A percentile compares a stretch with the other conserved stretches of the same genome.
Conservation (phyloP, 1,140 invertebrate genomes). For the Episyrphus balteatus region DNA sequence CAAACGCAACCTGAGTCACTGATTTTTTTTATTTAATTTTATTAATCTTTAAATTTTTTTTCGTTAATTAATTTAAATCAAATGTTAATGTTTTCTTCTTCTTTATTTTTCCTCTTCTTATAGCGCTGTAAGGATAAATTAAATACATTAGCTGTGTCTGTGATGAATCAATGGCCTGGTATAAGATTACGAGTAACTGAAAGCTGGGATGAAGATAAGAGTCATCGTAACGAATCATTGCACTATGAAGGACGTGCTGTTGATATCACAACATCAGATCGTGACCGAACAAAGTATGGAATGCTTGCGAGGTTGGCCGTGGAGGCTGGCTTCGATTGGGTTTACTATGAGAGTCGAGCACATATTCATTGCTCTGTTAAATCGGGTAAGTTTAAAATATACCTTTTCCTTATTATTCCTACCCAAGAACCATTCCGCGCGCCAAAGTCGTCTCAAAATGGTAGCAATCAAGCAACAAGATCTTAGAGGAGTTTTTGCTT, state of each 20-base stretch:
- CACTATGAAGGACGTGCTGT: conserved; percentile 95
- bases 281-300: conserved; percentile 84
- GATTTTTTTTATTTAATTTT: no score
- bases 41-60: no score
- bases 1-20: no score
- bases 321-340: conserved; percentile 97
- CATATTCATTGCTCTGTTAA: conserved; percentile 97
- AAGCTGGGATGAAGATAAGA: conserved; percentile 84
- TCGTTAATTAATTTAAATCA: no score
- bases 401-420: no score
- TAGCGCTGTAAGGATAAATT: conserved; percentile 93
- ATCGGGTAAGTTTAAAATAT: conserved; percentile 70
- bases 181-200: conserved; percentile 85
- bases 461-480: no score
- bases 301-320: conserved; percentile 92
- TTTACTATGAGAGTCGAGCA: conserved; percentile 87
- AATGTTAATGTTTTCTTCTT: conserved; percentile 2
- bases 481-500: no score
- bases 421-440: no score
- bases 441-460: no score
- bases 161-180: conserved; percentile 96
- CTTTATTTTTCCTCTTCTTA: conserved; percentile 28
- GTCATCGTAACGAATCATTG: conserved; percentile 68
- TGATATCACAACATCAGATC: conserved; percentile 88
- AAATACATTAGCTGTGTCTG: conserved; percentile 86